Evolutionary conservation across 2,797 vertebrate species (phyloP), one percentile per base, ranked within the genome.

Genomic region (Zenarchopterus dispar): DNA sequence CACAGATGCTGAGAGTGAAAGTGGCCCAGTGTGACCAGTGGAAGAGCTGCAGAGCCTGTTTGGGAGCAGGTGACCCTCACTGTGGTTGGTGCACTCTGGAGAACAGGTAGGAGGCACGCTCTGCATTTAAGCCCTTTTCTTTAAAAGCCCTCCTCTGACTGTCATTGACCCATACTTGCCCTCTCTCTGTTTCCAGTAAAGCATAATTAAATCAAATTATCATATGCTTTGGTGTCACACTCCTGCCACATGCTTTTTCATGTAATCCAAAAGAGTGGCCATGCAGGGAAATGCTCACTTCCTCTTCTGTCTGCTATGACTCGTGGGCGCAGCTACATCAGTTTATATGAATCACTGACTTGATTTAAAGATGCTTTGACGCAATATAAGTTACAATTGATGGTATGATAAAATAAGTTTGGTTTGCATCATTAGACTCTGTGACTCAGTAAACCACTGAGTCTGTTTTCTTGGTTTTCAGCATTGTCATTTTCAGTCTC

Each of bases 1-100:
- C 66, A 47, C 86, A 99, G 97, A 94, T 99, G 89, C 89, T 95
- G 0, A 92, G 94, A 53, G 95, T 98, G 69, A 96, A 93, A 70
- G 96, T 99, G 64, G 94, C 96, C 0, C 92, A 92, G 1, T 99
- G 97, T 72, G 86, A 92, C 57, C 92, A 92, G 77, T 95, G 95
- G 77, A 68, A 36, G 16, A 94, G 91, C 24, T 99, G 97, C 56
- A n/a, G 17, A 0, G 95, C 95, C 75, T 99, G 97, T 69, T 88
- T 99, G 86, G 92, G 89, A 0, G 95, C 95, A 0, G 92, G 93
- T 0, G 97, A 99, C 0, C 95, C 96, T 53, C 94, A 99, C 88
- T 99, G 97, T 0, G 97, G 97, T 52, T 99, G 97, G 97, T 99
- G 97, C 21, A 93, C 96, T 0, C 94, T 99, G 90, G 96, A 97